These are phyloP conservation scores for Hedya salicella DNA, from an alignment of 2,888 invertebrate species.

Conservation along the genomic window DNA sequence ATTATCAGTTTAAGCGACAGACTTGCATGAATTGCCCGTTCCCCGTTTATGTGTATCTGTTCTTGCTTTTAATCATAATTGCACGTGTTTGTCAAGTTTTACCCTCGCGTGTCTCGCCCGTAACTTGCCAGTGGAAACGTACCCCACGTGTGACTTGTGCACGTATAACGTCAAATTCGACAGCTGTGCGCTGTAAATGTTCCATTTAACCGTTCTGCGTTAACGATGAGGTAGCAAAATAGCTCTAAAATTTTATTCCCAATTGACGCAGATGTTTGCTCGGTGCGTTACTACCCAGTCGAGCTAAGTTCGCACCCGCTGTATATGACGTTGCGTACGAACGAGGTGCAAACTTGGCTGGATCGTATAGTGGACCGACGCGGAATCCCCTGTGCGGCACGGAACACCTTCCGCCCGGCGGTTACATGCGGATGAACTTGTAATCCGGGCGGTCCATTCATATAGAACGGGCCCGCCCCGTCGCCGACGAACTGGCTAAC, in stretches of 20 bases:
- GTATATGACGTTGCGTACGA: not conserved
- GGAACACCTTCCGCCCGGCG: conserved; percentile 4
- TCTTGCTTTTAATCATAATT: not conserved
- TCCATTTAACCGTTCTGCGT: conserved; percentile 2
- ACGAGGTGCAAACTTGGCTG: not conserved
- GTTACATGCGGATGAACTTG: conserved; percentile 1
- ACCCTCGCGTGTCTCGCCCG: conserved; percentile 18
- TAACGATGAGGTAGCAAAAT: not conserved
- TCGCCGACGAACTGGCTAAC: conserved; percentile 5
- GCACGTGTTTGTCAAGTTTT: conserved; percentile 10
- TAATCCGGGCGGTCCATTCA: conserved; percentile 14
- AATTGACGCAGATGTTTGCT: too few relatives aligned
- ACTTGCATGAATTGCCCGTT: not conserved
- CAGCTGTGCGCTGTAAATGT: too few relatives aligned
- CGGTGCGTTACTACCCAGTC: not conserved
- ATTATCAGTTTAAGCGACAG: not conserved
- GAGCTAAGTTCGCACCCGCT: not conserved
- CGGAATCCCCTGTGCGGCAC: too few relatives aligned
- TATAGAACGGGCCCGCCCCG: not conserved
- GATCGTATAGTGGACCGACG: not conserved
- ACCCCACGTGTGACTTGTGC: not conserved
- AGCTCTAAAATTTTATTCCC: not conserved
- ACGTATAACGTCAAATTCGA: not conserved
- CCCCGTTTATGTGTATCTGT: not conserved
- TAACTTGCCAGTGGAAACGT: conserved; percentile 28